Evolutionary conservation across 2,888 invertebrate genomes (phyloP).

Genomic region (Cerceris ruficornis): DNA sequence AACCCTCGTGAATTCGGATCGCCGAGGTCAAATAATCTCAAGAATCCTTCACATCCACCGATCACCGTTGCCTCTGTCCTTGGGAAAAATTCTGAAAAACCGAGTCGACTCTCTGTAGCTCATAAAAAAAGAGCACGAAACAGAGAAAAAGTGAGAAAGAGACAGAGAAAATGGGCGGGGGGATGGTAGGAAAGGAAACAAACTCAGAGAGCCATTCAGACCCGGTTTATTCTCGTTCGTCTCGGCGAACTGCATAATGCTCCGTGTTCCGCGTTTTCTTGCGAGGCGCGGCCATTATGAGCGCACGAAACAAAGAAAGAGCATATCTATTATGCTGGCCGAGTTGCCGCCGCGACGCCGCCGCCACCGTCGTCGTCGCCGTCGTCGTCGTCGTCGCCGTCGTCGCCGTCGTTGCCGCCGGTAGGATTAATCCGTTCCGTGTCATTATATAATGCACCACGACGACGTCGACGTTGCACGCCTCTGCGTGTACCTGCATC

Average conservation of each 20-base stretch:
- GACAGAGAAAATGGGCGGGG: background rate
- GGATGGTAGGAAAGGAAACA: slow-evolving; percentile 62
- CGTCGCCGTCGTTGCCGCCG: slow-evolving; percentile 27
- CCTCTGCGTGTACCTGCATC: slow-evolving; percentile 14
- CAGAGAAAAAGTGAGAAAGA: background rate
- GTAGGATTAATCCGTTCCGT: slow-evolving; percentile 70
- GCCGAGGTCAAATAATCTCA: slow-evolving; percentile 1
- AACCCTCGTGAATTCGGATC: too few species aligned
- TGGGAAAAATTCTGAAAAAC: slow-evolving; percentile 44
- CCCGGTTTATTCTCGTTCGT: slow-evolving; percentile 67
- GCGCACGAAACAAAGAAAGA: slow-evolving; percentile 67
- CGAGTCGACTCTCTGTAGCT: slow-evolving; percentile 43
- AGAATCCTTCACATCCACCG: slow-evolving; percentile 11
- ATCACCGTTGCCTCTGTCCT: slow-evolving; percentile 5
- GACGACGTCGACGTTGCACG: slow-evolving; percentile 28
- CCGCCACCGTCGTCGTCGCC: slow-evolving; percentile 27
- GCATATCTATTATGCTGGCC: slow-evolving; percentile 69
- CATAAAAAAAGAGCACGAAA: slow-evolving; percentile 18
- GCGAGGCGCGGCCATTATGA: slow-evolving; percentile 69
- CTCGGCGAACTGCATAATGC: slow-evolving; percentile 68
- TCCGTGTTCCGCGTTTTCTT: slow-evolving; percentile 70
- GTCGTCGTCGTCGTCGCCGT: slow-evolving; percentile 26
- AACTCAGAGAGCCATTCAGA: slow-evolving; percentile 62
- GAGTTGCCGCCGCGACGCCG: slow-evolving; percentile 62
- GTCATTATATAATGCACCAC: slow-evolving; percentile 66